Percentiles rank a stretch among this genome's conserved stretches.
These are phyloP conservation scores for Neodon shergylaensis DNA, from an alignment of 2,113 vertebrate genomes.

Conservation along the genomic window DNA sequence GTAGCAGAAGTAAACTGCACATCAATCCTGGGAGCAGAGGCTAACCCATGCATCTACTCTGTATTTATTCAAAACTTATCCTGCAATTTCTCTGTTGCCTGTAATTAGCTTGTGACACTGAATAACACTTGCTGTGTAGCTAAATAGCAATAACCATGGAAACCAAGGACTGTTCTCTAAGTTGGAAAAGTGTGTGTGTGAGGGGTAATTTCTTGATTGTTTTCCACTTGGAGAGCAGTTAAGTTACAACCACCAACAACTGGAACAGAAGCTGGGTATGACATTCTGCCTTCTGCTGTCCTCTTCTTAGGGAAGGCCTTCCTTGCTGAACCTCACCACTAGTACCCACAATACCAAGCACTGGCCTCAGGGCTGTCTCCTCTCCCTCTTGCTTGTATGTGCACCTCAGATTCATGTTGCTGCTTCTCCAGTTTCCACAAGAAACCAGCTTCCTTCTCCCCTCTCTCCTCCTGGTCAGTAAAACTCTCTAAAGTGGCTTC, in stretches of 20 bases:
- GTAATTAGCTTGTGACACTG: constrained; percentile 71
- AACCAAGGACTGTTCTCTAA: constrained; percentile 61
- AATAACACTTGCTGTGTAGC: constrained; percentile 26
- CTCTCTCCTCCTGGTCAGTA: neutral
- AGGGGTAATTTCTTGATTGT: neutral
- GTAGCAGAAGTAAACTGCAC: neutral
- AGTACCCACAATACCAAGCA: accelerated
- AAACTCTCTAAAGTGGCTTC: neutral
- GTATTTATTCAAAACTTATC: constrained; percentile 53
- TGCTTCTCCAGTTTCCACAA: neutral
- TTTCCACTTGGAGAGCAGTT: neutral
- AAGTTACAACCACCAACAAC: neutral
- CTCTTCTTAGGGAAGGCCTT: neutral
- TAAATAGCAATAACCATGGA: constrained; percentile 69
- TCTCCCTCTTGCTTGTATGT: neutral
- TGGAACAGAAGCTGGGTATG: neutral
- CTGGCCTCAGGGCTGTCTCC: neutral
- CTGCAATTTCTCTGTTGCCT: constrained; percentile 75
- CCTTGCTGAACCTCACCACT: neutral
- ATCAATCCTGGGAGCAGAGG: neutral
- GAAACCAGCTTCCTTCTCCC: neutral
- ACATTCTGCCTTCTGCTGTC: neutral
- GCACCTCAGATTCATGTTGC: neutral
- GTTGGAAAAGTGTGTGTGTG: constrained; percentile 1
- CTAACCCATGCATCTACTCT: neutral